A percentile compares a stretch with the other conserved stretches of the same genome.
Conservation (phyloP, 1,140 invertebrate genomes). For the Hyposmocoma kahamanoa region DNA sequence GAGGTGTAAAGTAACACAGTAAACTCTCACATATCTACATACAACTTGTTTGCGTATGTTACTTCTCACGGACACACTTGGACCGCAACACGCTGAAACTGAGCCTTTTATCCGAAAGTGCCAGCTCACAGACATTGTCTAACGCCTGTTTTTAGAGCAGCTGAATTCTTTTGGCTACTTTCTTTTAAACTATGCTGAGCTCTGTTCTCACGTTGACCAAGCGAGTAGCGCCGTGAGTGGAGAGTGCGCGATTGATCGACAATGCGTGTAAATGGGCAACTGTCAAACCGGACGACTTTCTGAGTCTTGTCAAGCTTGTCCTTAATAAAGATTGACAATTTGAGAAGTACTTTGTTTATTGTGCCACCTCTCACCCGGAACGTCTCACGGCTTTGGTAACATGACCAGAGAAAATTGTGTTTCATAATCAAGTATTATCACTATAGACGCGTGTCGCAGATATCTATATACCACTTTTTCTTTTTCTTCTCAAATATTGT, state of each 20-base stretch:
- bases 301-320: neutral
- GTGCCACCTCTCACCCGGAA: too few relatives aligned
- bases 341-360: neutral
- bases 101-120: constrained; percentile 45
- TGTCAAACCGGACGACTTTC: neutral
- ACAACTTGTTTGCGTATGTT: constrained; percentile 32
- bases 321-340: constrained; percentile 1
- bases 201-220: constrained; percentile 1
- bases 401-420: too few relatives aligned
- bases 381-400: too few relatives aligned
- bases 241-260: constrained; percentile 4
- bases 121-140: constrained; percentile 39
- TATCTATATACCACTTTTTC: too few relatives aligned
- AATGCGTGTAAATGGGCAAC: neutral
- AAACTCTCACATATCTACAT: constrained; percentile 25
- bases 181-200: constrained; percentile 23
- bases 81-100: constrained; percentile 9
- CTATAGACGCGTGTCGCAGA: too few relatives aligned
- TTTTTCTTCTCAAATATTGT: too few relatives aligned
- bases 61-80: constrained; percentile 46
- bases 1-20: constrained; percentile 37
- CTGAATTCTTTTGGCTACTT: constrained; percentile 19
- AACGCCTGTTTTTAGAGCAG: constrained; percentile 24
- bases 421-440: too few relatives aligned
- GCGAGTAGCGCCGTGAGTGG: neutral